A percentile compares a stretch with the other conserved stretches of the same genome.
These are phyloP conservation scores for Tineola bisselliella DNA, from an alignment of 2,888 invertebrate genomes.

Conservation along the genomic window DNA sequence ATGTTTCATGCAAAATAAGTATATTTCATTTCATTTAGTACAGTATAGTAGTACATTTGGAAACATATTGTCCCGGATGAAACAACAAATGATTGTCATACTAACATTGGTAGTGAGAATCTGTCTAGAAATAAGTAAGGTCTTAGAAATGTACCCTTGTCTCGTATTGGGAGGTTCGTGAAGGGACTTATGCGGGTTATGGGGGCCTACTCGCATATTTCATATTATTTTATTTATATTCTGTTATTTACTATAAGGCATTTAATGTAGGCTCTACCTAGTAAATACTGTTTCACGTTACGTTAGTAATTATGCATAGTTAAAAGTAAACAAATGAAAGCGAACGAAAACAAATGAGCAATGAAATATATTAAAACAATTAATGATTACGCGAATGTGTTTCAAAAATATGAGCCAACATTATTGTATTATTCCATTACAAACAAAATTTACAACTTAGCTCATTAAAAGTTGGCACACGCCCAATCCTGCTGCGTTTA, in stretches of 20 bases:
- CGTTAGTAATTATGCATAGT: too few species aligned
- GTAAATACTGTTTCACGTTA: too few species aligned
- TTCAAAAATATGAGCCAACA: slow-evolving; percentile 5
- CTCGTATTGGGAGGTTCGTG: not conserved
- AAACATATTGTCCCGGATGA: too few species aligned
- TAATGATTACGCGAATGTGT: slow-evolving; percentile 4
- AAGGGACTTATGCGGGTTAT: slow-evolving; percentile 4
- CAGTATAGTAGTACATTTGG: too few species aligned
- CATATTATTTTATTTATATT: not conserved
- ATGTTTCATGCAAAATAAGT: too few species aligned
- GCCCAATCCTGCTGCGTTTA: too few species aligned
- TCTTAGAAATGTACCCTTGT: slow-evolving; percentile 11
- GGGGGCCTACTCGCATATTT: not conserved
- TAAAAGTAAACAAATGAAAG: too few species aligned
- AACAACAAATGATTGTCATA: not conserved
- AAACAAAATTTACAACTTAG: slow-evolving; percentile 42
- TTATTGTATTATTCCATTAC: slow-evolving; percentile 24
- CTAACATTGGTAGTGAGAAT: not conserved
- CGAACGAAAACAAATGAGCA: not conserved
- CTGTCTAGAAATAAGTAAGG: slow-evolving; percentile 10
- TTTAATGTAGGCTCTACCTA: too few species aligned
- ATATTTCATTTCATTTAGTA: too few species aligned
- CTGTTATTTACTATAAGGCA: too few species aligned
- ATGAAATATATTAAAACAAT: slow-evolving; percentile 9
- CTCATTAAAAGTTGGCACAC: slow-evolving; percentile 46